Conservation (phyloP, 2,797 vertebrate species). For the Triplophysa yarkandensis region DNA sequence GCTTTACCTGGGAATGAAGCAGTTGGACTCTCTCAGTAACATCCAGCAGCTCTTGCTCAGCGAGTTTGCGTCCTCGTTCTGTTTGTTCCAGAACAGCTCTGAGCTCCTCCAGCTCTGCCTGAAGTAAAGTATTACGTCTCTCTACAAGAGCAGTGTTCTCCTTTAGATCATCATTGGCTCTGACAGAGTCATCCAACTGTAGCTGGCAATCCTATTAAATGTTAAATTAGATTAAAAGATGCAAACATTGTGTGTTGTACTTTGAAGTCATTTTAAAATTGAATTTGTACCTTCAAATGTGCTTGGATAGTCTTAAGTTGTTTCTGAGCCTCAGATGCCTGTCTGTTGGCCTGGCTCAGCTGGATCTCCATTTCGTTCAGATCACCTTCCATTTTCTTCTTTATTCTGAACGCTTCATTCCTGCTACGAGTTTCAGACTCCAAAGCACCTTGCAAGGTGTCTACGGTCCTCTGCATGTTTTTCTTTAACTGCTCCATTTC, state of each 20-base stretch:
- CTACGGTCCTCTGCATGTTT: slow-evolving; percentile 83
- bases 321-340: slow-evolving; percentile 83
- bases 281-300: slow-evolving; percentile 76
- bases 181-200: slow-evolving; percentile 79
- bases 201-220: slow-evolving; percentile 79
- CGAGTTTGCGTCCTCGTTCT: slow-evolving; percentile 82
- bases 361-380: slow-evolving; percentile 92
- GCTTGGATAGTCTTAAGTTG: slow-evolving; percentile 80
- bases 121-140: slow-evolving; percentile 83
- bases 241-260: not conserved
- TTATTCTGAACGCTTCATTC: slow-evolving; percentile 78
- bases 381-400: slow-evolving; percentile 88
- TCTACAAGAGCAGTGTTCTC: slow-evolving; percentile 87
- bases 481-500: slow-evolving; percentile 86
- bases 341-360: slow-evolving; percentile 80
- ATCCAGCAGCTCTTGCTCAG: slow-evolving; percentile 86
- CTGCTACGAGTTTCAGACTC: slow-evolving; percentile 78
- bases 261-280: not conserved
- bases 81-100: slow-evolving; percentile 75
- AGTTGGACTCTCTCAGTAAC: slow-evolving; percentile 87
- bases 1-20: slow-evolving; percentile 83
- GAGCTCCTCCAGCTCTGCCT: slow-evolving; percentile 83
- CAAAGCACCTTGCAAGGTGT: slow-evolving; percentile 78
- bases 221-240: not conserved
- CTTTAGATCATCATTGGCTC: slow-evolving; percentile 82